Base-by-base conservation (phyloP, 2,797 vertebrate genomes). In the Gymnopithys bicolor region DNA sequence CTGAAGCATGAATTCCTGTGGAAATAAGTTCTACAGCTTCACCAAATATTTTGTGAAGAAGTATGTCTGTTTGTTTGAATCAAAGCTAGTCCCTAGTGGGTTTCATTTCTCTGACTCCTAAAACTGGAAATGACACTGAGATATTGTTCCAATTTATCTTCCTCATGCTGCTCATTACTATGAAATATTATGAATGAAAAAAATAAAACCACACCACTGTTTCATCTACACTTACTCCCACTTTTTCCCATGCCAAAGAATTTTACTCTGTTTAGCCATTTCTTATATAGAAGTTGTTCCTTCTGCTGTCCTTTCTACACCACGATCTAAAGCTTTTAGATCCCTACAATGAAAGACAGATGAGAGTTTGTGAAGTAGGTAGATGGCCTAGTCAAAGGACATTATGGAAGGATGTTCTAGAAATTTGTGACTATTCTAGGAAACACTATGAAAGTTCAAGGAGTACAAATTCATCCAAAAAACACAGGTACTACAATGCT, bases 41-140 rank as follows among this genome's bases (percentile, higher is more conserved):
- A 74, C 68, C 49, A 35, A 84, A 37, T 67, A 63, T 64, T 92
- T 84, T 46, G 23, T 91, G 45, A 89, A 49, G 37, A 76, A 71
- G 2, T 45, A 66, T 32, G 7, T 55, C 25, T 11, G 85, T 77
- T 48, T 49, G 18, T 87, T 79, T 59, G 19, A 73, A 73, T 87
- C 63, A 79, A 87, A 94, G 37, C 13, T 69, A 62, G 19, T 13
- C 64, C 28, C 21, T 66, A 45, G 35, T 41, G 45, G 25, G 5
- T 82, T 89, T 84, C 3, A 33, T 77, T 90, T 91, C 32, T 92
- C 32, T 52, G 46, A 10, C n/a, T 93, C 41, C 33, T 93, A 87
- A 70, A 79, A 59, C 41, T 30, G 16, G 45, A 89, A 85, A 79
- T 37, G 7, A 67, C 69, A 45, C 13, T n/a, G 55, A 75, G 43